Evolutionary conservation across 2,797 vertebrate genomes (phyloP).

Genomic region (Gymnocypris eckloni): DNA sequence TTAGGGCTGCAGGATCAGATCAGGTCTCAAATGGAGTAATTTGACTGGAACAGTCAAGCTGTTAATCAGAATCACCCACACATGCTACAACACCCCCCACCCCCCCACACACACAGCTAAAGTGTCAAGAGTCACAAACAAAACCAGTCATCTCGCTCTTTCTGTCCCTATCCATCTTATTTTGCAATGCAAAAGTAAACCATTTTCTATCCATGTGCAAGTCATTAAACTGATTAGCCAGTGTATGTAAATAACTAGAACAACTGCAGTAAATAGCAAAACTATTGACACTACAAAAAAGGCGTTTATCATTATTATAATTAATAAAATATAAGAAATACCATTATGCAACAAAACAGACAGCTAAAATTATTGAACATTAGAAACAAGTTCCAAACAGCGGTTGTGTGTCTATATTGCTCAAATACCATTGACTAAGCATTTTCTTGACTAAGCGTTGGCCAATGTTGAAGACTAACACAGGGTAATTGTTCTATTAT

Average conservation of each 20-base stretch:
- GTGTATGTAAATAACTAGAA: neutral
- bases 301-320: neutral
- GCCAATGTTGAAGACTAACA: neutral
- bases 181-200: neutral
- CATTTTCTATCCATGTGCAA: neutral
- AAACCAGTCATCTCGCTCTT: neutral
- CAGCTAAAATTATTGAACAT: too few species aligned
- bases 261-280: neutral
- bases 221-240: neutral
- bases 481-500: neutral
- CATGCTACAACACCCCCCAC: neutral
- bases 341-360: too few species aligned
- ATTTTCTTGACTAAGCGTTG: neutral
- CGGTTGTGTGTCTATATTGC: neutral
- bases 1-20: neutral
- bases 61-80: conserved; percentile 13
- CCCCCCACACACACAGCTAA: neutral
- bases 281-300: neutral
- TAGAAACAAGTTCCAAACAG: too few species aligned
- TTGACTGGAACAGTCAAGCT: neutral
- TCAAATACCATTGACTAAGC: neutral
- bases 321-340: neutral
- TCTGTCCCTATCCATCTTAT: neutral
- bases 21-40: conserved; percentile 1
- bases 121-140: conserved; percentile 2